Evolutionary conservation across 1,140 invertebrate species (phyloP).

Genomic region (Pseudomyrmex cubaensis): DNA sequence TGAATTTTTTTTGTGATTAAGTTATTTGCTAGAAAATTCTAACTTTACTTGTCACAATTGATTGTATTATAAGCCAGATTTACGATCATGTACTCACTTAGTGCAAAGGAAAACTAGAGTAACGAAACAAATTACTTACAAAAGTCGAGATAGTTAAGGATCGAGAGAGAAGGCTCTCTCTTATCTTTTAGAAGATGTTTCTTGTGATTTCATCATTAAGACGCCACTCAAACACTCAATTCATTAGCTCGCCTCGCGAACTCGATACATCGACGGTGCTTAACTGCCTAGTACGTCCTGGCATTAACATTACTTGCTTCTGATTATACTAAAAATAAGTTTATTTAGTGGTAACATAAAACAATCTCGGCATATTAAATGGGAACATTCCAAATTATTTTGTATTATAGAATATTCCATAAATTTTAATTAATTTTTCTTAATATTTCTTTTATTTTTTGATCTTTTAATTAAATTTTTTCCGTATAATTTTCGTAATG

Average conservation of each 20-base stretch:
- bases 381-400: not conserved
- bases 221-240: slow-evolving; percentile 71
- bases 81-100: slow-evolving; percentile 43
- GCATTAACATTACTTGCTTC: slow-evolving; percentile 64
- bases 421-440: no score
- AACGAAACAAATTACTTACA: slow-evolving; percentile 72
- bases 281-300: slow-evolving; percentile 71
- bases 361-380: not conserved
- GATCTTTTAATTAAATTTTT: no score
- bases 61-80: slow-evolving; percentile 16
- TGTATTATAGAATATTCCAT: no score
- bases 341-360: slow-evolving; percentile 48
- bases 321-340: slow-evolving; percentile 52
- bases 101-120: not conserved
- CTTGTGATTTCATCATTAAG: slow-evolving; percentile 73
- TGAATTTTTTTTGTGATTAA: slow-evolving; percentile 1
- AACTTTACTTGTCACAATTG: slow-evolving; percentile 46
- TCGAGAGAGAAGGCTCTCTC: not conserved
- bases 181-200: slow-evolving; percentile 67
- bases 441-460: no score
- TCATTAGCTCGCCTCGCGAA: slow-evolving; percentile 63
- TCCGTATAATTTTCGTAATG: no score
- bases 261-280: slow-evolving; percentile 19
- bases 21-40: slow-evolving; percentile 38
- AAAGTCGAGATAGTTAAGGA: not conserved